These are phyloP conservation scores for Tridacna crocea DNA, from an alignment of 2,888 invertebrate genomes.

Conservation along the genomic window DNA sequence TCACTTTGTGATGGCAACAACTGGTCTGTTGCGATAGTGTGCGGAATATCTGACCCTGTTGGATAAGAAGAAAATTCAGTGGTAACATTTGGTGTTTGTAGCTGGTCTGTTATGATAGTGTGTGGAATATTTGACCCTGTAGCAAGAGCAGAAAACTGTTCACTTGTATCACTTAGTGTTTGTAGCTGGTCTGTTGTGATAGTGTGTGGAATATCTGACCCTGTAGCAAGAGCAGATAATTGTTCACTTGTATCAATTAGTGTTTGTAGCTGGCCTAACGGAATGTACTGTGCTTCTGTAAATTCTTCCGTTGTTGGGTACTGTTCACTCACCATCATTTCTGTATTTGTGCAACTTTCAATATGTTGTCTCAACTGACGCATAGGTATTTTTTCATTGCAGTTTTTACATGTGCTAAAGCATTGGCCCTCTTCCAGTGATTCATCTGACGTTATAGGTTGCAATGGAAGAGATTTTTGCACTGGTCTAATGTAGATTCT, in stretches of 20 bases:
- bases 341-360: background rate
- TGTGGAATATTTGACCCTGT: no score
- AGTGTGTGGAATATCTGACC: no score
- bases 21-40: background rate
- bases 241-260: background rate
- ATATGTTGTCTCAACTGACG: constrained; percentile 28
- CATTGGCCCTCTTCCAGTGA: background rate
- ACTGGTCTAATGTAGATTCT: constrained; percentile 44
- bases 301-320: background rate
- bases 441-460: no score
- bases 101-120: background rate
- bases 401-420: constrained; percentile 22
- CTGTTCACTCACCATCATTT: background rate
- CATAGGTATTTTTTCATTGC: constrained; percentile 16
- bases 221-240: no score
- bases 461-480: constrained; percentile 14
- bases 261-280: background rate
- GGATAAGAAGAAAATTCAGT: background rate
- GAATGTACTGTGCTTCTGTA: background rate
- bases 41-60: background rate
- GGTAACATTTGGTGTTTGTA: background rate
- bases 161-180: background rate
- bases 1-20: background rate
- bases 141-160: no score
- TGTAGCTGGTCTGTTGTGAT: background rate